Evolutionary conservation across 1,140 invertebrate species (phyloP), one percentile per base, ranked within the genome.

Genomic region (Musca domestica): DNA sequence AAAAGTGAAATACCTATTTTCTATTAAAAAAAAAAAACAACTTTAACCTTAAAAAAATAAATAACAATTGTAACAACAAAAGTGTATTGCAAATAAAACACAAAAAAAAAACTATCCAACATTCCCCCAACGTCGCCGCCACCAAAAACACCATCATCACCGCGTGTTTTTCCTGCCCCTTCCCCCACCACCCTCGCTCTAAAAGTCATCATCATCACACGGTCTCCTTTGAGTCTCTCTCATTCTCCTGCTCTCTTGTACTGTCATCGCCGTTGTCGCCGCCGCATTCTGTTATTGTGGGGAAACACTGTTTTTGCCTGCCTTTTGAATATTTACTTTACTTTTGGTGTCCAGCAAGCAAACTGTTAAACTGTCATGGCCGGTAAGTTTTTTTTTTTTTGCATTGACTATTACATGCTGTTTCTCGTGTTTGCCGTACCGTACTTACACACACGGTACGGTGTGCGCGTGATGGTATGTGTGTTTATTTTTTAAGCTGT

Each of bases 291-390:
- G 27, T 61, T 34, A 41, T 61, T 61, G 30, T 17, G 56, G 27
- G 22, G 34, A 41, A 41, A 10, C 34, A 10, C 5, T 41, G 34
- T 41, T 41, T 58, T 58, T 58, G 54, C 22, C 54, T 61, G 56
- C 27, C 56, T 61, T 34, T 23, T 34, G 17, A 23, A 41, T 54
- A 34, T 69, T 71, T 48, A 64, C 22, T 49, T 66, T 66, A 34
- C 51, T 63, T 63, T 68, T 48, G 34, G 23, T 49, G 64, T 66
- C 58, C 65, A 67, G 76, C 77, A 41, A n/a, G 34, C 34, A 79
- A 77, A 76, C 76, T 76, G 76, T 76, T 79, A 76, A 80, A 77
- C 76, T 81, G 80, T 80, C 80, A 81, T 81, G 80, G 80, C 80
- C 79, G 80, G 80, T 81, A 81, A 81, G 80, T 81, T 70, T 67